Percentiles rank a stretch among this genome's conserved stretches.
These are phyloP conservation scores for Aphelenchoides bicaudatus DNA, from an alignment of 2,888 invertebrate genomes.

Conservation along the genomic window DNA sequence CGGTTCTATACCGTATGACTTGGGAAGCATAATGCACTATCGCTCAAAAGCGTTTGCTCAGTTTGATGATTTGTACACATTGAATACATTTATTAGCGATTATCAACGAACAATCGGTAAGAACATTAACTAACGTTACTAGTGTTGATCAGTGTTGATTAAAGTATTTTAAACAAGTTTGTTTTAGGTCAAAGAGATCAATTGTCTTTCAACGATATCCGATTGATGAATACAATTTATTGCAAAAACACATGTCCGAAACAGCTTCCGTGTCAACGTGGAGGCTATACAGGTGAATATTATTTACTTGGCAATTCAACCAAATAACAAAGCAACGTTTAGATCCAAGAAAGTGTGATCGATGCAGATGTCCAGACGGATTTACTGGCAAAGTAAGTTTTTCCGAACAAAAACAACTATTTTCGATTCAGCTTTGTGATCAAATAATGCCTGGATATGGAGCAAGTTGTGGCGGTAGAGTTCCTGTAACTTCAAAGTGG, in stretches of 20 bases:
- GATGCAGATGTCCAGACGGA: slow-evolving; percentile 61
- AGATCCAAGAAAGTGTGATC: slow-evolving; percentile 57
- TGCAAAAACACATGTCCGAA: slow-evolving; percentile 49
- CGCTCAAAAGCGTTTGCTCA: slow-evolving; percentile 59
- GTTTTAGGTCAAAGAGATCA: slow-evolving; percentile 60
- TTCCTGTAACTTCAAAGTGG: slow-evolving; percentile 42
- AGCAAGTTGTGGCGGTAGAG: slow-evolving; percentile 56
- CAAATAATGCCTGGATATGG: slow-evolving; percentile 61
- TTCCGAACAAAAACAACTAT: slow-evolving; percentile 1
- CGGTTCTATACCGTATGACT: slow-evolving; percentile 59
- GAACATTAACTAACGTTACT: too few species aligned
- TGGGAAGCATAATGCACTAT: slow-evolving; percentile 61
- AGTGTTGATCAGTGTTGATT: slow-evolving; percentile 17
- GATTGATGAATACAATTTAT: slow-evolving; percentile 60
- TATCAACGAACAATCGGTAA: slow-evolving; percentile 61
- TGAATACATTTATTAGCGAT: slow-evolving; percentile 59
- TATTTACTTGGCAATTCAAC: too few species aligned
- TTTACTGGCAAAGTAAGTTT: slow-evolving; percentile 53
- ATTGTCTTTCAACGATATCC: slow-evolving; percentile 60
- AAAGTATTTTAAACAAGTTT: too few species aligned
- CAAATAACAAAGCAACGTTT: too few species aligned
- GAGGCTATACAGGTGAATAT: slow-evolving; percentile 61
- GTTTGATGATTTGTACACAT: slow-evolving; percentile 59
- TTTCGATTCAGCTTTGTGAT: slow-evolving; percentile 44
- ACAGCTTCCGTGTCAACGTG: slow-evolving; percentile 56